phyloP scores from a whole-genome alignment of 2,888 invertebrate genomes.

The Mimumesa dahlbomi region DNA sequence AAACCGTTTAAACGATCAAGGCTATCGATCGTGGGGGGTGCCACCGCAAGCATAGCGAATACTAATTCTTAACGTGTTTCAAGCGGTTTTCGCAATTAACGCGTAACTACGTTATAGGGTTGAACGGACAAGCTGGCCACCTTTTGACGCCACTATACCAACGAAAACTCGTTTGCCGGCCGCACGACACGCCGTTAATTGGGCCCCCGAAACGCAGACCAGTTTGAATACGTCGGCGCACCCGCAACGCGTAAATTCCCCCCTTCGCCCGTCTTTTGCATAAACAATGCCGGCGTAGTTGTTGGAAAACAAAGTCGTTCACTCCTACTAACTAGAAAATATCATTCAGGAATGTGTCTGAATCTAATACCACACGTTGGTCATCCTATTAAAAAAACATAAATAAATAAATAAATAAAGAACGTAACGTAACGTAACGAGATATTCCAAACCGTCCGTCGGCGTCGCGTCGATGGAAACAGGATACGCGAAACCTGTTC shows the following conservation, averaged over 20 bases:
- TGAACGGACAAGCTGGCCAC: slow-evolving; percentile 60
- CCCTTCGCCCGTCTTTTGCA: slow-evolving; percentile 49
- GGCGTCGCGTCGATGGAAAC: too few relatives aligned
- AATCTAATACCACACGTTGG: too few relatives aligned
- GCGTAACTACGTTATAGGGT: slow-evolving; percentile 60
- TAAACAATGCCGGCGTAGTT: slow-evolving; percentile 57
- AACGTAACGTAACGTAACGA: too few relatives aligned
- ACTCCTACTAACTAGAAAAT: too few relatives aligned
- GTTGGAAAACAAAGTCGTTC: too few relatives aligned
- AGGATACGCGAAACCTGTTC: not conserved
- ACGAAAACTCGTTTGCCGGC: slow-evolving; percentile 66
- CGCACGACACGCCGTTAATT: slow-evolving; percentile 63
- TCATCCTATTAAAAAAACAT: too few relatives aligned
- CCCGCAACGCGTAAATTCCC: slow-evolving; percentile 25
- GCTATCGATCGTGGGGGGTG: not conserved
- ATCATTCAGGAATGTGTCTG: too few relatives aligned
- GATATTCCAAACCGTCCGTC: too few relatives aligned
- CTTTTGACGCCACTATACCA: slow-evolving; percentile 65
- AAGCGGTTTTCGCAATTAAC: slow-evolving; percentile 54
- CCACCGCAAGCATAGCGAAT: not conserved
- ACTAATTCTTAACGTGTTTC: slow-evolving; percentile 53
- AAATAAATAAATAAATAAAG: too few relatives aligned
- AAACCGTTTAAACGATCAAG: not conserved
- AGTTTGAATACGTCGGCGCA: slow-evolving; percentile 31
- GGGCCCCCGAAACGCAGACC: slow-evolving; percentile 52